These are phyloP conservation scores for Gryllus longicercus DNA, from an alignment of 2,888 invertebrate species.

Conservation along the genomic window DNA sequence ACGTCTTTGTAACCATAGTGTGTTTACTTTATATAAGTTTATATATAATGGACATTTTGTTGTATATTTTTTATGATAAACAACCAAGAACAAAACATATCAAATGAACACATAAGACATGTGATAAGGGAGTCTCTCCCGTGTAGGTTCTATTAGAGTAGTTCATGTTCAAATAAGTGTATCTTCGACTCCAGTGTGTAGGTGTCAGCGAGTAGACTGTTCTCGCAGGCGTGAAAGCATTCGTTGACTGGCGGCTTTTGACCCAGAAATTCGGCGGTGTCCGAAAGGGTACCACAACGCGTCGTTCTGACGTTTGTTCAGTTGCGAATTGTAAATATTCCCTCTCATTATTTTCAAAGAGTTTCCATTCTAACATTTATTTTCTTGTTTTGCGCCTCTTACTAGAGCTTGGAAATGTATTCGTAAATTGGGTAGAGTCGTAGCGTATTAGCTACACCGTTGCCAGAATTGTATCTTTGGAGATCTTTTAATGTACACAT, in stretches of 20 bases:
- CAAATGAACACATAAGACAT: conserved; percentile 17
- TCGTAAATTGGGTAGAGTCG: no score
- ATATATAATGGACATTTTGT: conserved; percentile 20
- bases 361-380: no score
- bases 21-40: conserved; percentile 22
- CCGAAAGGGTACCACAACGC: no score
- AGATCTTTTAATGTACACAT: no score
- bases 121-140: not conserved
- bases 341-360: no score
- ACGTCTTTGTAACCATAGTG: not conserved
- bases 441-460: no score
- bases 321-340: no score
- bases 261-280: no score
- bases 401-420: no score
- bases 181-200: not conserved
- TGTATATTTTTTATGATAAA: conserved; percentile 4
- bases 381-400: no score
- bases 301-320: no score
- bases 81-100: conserved; percentile 17
- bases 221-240: not conserved
- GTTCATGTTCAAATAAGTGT: not conserved
- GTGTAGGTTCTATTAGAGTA: not conserved
- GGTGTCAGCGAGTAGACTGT: conserved; percentile 17
- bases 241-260: not conserved
- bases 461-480: no score